Evolutionary conservation across 2,888 invertebrate species (phyloP), one percentile per base, ranked within the genome.

Genomic region (Troglohyphantes excavatus): DNA sequence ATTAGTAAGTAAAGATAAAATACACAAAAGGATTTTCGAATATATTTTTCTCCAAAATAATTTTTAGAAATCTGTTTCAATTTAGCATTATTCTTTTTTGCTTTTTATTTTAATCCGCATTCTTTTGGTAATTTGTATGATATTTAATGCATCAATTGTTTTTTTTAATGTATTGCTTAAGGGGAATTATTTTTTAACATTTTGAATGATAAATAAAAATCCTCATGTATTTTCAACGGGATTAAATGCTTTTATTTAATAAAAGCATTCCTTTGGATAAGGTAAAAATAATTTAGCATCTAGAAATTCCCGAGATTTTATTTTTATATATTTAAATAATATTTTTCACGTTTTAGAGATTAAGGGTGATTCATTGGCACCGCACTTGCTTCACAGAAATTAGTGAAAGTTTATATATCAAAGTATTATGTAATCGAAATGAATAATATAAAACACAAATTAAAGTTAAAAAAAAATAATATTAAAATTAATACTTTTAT

Each of bases 331-430:
- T 53, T 53, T 17, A 53, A 53, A 53, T 53, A 7, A 13, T 5
- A 53, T 1, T 11, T 59, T 21, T 29, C 19, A 11, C 19, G 33
- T 63, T 65, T 19, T 65, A 33, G 39, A n/a, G 65, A 78, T 19
- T 43, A 43, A 26, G n/a, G 43, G 21, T n/a, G 17, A 23, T 21
- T 39, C 6, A 39, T 13, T 21, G 11, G 23, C 39, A 65, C 65
- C 86, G 86, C 86, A 79, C 79, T 79, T 86, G 86, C 79, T 79
- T 86, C 27, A 13, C 19, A 43, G 43, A 33, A n/a, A 26, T 67
- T 11, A 29, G 19, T 33, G 19, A 68, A 68, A 29, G 13, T n/a
- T n/a, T 13, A 26, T 68, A 2, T 29, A 29, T 5, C 21, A 46
- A 72, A 72, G 7, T 11, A 19, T 72, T 9, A 21, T 2, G 21